Percentiles rank a stretch among this genome's conserved stretches.
Conservation (phyloP, 2,113 vertebrate genomes). For the Saccopteryx bilineata region DNA sequence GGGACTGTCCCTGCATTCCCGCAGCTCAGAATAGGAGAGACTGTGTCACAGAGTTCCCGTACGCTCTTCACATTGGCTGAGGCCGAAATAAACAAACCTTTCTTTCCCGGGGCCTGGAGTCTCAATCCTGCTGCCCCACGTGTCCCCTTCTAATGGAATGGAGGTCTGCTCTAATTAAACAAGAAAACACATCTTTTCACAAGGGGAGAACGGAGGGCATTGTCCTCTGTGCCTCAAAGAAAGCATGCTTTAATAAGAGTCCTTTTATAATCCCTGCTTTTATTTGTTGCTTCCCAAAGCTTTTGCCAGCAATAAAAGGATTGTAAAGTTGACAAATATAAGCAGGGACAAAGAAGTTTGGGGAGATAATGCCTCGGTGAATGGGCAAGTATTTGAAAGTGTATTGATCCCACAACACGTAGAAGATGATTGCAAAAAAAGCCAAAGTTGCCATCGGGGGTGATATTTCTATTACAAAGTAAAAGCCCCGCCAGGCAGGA, state of each 20-base stretch:
- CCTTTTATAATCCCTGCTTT: conserved; percentile 86
- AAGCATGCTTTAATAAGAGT: conserved; percentile 87
- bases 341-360: conserved; percentile 85
- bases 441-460: conserved; percentile 11
- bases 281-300: conserved; percentile 87
- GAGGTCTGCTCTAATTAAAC: conserved; percentile 86
- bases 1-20: background rate
- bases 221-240: conserved; percentile 84
- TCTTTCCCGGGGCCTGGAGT: conserved; percentile 43
- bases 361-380: conserved; percentile 84
- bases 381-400: conserved; percentile 80
- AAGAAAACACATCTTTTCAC: conserved; percentile 85
- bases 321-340: conserved; percentile 88
- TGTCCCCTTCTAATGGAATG: conserved; percentile 83
- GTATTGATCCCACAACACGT: conserved; percentile 65
- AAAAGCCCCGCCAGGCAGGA: conserved; percentile 41
- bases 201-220: conserved; percentile 80
- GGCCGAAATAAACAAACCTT: conserved; percentile 65
- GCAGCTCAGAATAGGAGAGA: background rate
- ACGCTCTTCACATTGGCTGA: background rate
- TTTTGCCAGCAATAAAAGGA: conserved; percentile 87
- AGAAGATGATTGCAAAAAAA: conserved; percentile 67
- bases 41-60: background rate
- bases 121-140: conserved; percentile 79
- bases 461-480: conserved; percentile 68